Percentiles rank a stretch among this genome's conserved stretches.
These are phyloP conservation scores for Muscicapa striata DNA, from an alignment of 2,797 vertebrate species.

Conservation along the genomic window DNA sequence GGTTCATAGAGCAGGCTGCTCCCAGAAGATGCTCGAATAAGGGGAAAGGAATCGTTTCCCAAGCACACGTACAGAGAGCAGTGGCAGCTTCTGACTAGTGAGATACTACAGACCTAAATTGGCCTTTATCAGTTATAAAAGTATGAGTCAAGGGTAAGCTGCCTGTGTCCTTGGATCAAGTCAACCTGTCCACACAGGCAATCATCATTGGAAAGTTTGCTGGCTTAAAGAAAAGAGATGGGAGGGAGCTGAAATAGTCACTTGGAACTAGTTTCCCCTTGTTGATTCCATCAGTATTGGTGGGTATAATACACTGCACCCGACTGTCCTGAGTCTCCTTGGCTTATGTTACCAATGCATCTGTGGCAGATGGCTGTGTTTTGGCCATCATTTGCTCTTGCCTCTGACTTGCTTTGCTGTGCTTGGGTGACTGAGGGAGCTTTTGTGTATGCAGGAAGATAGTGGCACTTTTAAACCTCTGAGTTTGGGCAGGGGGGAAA, in stretches of 20 bases:
- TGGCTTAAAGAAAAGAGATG: background rate
- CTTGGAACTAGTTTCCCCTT: background rate
- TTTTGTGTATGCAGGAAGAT: background rate
- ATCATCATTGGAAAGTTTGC: background rate
- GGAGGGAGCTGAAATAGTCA: background rate
- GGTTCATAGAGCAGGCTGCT: background rate
- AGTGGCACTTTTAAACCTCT: background rate
- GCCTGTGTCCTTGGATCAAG: background rate
- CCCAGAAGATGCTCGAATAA: background rate
- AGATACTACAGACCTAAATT: too few relatives aligned
- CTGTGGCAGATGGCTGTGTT: accelerated
- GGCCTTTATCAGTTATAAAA: background rate
- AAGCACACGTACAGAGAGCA: accelerated
- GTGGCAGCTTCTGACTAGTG: background rate
- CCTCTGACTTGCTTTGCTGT: background rate
- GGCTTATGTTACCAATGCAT: accelerated
- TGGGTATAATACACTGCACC: background rate
- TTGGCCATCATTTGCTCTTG: background rate
- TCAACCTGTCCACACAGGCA: accelerated
- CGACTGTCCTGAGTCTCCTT: accelerated
- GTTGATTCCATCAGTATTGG: background rate
- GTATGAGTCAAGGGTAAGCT: background rate
- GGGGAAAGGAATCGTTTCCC: background rate
- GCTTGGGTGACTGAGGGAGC: background rate
- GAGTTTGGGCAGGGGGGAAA: background rate